These are phyloP conservation scores for Pristionchus mayeri DNA, from an alignment of 2,888 invertebrate genomes.

Conservation along the genomic window DNA sequence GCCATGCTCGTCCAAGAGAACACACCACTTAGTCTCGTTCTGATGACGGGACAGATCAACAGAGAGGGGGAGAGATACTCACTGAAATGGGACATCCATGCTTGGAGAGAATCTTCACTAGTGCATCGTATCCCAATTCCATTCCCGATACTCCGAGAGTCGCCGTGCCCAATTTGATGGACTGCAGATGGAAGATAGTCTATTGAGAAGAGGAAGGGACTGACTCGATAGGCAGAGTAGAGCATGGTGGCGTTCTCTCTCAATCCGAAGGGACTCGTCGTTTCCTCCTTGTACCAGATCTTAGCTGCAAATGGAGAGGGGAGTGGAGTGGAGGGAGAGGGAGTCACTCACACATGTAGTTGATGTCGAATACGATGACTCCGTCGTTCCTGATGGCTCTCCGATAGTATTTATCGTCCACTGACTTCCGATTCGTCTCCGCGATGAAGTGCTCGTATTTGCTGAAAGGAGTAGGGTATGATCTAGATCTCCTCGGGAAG, in stretches of 20 bases:
- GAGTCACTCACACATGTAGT: slow-evolving; percentile 62
- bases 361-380: slow-evolving; percentile 71
- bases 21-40: slow-evolving; percentile 64
- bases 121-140: slow-evolving; percentile 48
- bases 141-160: slow-evolving; percentile 63
- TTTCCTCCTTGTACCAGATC: slow-evolving; percentile 68
- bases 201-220: background rate
- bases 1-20: slow-evolving; percentile 74
- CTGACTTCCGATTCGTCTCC: slow-evolving; percentile 69
- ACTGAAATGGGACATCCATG: slow-evolving; percentile 37
- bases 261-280: slow-evolving; percentile 67
- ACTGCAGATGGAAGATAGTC: background rate
- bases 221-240: slow-evolving; percentile 67
- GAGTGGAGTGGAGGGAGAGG: background rate
- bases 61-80: too few relatives aligned
- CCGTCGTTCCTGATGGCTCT: slow-evolving; percentile 73
- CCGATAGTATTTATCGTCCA: slow-evolving; percentile 74
- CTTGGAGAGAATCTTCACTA: slow-evolving; percentile 25
- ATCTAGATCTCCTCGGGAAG: too few relatives aligned
- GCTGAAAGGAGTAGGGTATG: slow-evolving; percentile 54
- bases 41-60: too few relatives aligned
- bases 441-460: slow-evolving; percentile 75
- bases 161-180: slow-evolving; percentile 70
- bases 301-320: slow-evolving; percentile 62
- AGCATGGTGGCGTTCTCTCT: slow-evolving; percentile 73